Evolutionary conservation across 2,797 vertebrate species (phyloP), one percentile per base, ranked within the genome.

Genomic region (Gymnocypris eckloni): DNA sequence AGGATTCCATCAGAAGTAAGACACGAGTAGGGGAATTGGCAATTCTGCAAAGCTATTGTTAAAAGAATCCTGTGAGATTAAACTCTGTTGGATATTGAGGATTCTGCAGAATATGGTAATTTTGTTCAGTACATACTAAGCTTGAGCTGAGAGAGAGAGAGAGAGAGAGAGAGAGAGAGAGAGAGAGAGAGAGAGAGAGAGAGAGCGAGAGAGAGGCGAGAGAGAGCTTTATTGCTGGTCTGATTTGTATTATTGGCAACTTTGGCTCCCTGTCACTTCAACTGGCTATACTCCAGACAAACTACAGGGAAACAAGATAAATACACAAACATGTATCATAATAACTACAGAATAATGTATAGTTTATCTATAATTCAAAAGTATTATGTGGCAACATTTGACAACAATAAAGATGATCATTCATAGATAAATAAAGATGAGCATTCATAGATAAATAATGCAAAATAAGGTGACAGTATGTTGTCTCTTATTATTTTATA

Each of bases 11-110:
- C 22, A 54, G 13, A 37, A 67, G 11, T 28, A 66, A 64, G 43
- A 48, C 2, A 4, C 59, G 52, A 50, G 11, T 15, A 75, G n/a
- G 52, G 52, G 70, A 50, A 76, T 77, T 67, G 45, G 10, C n/a
- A 84, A 67, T 64, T 84, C 72, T 66, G 71, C 59, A 41, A 66
- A 50, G 22, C 82, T 22, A 66, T 52, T 77, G 82, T 77, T 76
- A 39, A 4, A 77, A 77, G 13, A 78, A 78, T 54, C 61, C 37
- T 20, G 33, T 69, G n/a, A 50, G 82, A 54, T 73, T 48, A 76
- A 73, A 75, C 37, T 48, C 56, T 33, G 54, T 18, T 22, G 54
- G 72, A 75, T 78, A 52, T 77, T 84, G 56, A 52, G 48, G 15
- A 41, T 77, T 43, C 72, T 84, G 22, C 15, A 54, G 37, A 78